phyloP scores from a whole-genome alignment of 2,113 vertebrate species.

The Paracyprichromis sp. region DNA sequence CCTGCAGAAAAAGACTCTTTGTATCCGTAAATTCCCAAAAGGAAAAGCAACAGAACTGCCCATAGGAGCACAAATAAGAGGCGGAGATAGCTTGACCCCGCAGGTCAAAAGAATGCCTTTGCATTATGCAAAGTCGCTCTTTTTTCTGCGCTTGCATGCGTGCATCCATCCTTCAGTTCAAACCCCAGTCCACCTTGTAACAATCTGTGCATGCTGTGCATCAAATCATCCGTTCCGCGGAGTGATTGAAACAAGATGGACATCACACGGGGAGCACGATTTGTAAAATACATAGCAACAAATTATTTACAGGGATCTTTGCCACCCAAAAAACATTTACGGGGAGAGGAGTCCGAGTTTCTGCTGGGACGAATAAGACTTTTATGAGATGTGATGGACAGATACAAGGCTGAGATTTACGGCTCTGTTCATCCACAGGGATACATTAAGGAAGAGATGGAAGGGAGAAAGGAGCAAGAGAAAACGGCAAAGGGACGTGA shows the following conservation, averaged over 20 bases:
- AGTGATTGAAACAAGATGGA: slow-evolving; percentile 41
- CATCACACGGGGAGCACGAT: background rate
- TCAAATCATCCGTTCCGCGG: slow-evolving; percentile 6
- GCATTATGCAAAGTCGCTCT: slow-evolving; percentile 14
- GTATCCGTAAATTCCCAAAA: background rate
- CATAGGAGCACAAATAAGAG: background rate
- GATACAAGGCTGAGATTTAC: slow-evolving; percentile 39
- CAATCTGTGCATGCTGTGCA: slow-evolving; percentile 30
- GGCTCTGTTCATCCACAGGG: slow-evolving; percentile 12
- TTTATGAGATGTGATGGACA: slow-evolving; percentile 54
- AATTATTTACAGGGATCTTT: slow-evolving; percentile 25
- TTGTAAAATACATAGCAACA: slow-evolving; percentile 33
- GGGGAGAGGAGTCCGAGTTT: background rate
- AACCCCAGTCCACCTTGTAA: slow-evolving; percentile 38
- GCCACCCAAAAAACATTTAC: slow-evolving; percentile 27
- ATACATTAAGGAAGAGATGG: slow-evolving; percentile 18
- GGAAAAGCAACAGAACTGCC: background rate
- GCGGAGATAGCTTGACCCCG: slow-evolving; percentile 18
- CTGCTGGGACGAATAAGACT: slow-evolving; percentile 12
- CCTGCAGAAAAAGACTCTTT: background rate
- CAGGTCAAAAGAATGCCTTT: background rate
- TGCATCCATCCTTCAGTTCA: background rate
- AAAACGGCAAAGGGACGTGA: background rate
- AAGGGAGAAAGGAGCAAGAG: background rate
- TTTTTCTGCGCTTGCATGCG: background rate